phyloP scores from a whole-genome alignment of 2,797 vertebrate genomes.

The Monodelphis domestica region DNA sequence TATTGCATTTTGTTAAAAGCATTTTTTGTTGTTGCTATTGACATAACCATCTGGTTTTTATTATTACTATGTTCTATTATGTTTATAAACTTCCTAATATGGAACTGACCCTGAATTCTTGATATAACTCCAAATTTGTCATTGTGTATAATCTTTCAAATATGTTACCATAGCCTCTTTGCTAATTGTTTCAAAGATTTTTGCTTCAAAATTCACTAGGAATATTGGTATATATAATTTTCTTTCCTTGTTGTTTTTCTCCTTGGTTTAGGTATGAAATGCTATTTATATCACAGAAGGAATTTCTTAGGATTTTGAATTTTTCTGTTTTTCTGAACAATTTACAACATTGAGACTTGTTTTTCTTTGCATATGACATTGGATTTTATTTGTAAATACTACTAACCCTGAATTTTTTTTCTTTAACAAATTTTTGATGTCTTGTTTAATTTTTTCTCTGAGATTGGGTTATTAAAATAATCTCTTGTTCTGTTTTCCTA shows the following conservation, averaged over 20 bases:
- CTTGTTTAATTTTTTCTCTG: neutral
- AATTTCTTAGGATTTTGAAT: neutral
- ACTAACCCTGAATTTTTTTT: neutral
- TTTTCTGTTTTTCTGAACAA: neutral
- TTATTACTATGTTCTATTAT: neutral
- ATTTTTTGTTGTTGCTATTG: neutral
- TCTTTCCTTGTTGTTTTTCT: neutral
- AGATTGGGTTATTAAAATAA: neutral
- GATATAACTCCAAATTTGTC: neutral
- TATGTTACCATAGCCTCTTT: neutral
- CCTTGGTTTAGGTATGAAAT: neutral
- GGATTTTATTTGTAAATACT: neutral
- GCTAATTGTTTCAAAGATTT: neutral
- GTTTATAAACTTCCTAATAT: neutral
- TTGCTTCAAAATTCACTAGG: neutral
- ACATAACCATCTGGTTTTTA: neutral
- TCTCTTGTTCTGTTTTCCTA: neutral
- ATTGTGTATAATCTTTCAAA: neutral
- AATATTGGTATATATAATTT: neutral
- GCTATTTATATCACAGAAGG: neutral
- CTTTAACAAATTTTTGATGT: neutral
- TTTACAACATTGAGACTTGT: neutral
- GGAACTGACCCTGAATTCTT: neutral
- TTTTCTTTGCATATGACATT: neutral
- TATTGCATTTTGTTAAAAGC: neutral